phyloP scores from a whole-genome alignment of 2,888 invertebrate species.

The Sclerodermus sp. region DNA sequence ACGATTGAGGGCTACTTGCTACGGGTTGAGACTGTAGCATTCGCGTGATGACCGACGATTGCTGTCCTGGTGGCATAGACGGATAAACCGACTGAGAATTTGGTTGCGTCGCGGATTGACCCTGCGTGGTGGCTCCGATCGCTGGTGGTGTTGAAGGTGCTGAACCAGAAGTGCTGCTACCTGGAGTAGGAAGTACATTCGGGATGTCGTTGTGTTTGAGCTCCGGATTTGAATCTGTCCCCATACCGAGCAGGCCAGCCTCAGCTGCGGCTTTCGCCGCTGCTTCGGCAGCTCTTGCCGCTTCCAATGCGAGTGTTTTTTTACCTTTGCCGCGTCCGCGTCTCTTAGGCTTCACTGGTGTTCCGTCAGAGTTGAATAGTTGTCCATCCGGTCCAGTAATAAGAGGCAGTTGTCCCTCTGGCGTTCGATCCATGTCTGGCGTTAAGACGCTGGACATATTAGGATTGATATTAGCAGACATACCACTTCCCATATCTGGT shows the following conservation, averaged over 20 bases:
- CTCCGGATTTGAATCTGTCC: slow-evolving; percentile 47
- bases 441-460: slow-evolving; percentile 27
- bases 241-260: slow-evolving; percentile 37
- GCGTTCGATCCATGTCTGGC: slow-evolving; percentile 26
- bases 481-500: slow-evolving; percentile 15
- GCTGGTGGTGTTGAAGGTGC: slow-evolving; percentile 51
- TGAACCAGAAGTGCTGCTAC: slow-evolving; percentile 54
- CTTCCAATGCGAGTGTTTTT: slow-evolving; percentile 54
- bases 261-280: slow-evolving; percentile 58
- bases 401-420: slow-evolving; percentile 36
- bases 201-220: slow-evolving; percentile 42
- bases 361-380: slow-evolving; percentile 47
- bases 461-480: slow-evolving; percentile 28
- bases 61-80: slow-evolving; percentile 56
- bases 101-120: slow-evolving; percentile 40
- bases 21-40: slow-evolving; percentile 63
- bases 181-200: slow-evolving; percentile 47
- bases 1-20: slow-evolving; percentile 48
- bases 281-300: slow-evolving; percentile 60
- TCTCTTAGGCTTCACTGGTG: slow-evolving; percentile 50
- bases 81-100: slow-evolving; percentile 44
- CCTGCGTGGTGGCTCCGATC: slow-evolving; percentile 42
- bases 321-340: slow-evolving; percentile 55
- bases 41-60: slow-evolving; percentile 65
- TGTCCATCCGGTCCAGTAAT: slow-evolving; percentile 41